These are phyloP conservation scores for Pandemis heparana DNA, from an alignment of 2,888 invertebrate genomes.

Conservation along the genomic window DNA sequence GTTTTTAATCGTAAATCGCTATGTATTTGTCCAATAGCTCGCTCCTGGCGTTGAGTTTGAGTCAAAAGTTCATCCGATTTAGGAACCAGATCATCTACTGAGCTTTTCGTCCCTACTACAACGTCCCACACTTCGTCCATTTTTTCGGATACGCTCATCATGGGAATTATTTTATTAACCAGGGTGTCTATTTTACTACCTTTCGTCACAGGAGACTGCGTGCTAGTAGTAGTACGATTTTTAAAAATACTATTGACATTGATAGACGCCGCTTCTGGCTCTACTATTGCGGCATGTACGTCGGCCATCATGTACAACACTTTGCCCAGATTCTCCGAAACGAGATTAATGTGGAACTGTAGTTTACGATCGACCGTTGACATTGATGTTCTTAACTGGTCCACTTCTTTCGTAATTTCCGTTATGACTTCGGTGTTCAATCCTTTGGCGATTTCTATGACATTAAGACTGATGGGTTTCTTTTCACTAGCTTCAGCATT, in stretches of 20 bases:
- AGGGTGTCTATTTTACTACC: slow-evolving; percentile 92
- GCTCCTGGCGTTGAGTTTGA: slow-evolving; percentile 94
- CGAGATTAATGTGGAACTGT: slow-evolving; percentile 93
- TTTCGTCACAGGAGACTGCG: slow-evolving; percentile 85
- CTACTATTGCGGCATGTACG: slow-evolving; percentile 93
- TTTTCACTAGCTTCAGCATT: slow-evolving; percentile 95
- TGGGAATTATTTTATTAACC: slow-evolving; percentile 93
- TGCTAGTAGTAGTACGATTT: slow-evolving; percentile 86
- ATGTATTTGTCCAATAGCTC: slow-evolving; percentile 95
- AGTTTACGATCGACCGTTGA: slow-evolving; percentile 92
- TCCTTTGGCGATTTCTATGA: slow-evolving; percentile 93
- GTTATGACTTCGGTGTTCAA: slow-evolving; percentile 92
- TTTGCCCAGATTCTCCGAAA: slow-evolving; percentile 92
- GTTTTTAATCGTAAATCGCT: slow-evolving; percentile 92
- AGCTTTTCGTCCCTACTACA: slow-evolving; percentile 94
- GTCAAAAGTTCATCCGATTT: slow-evolving; percentile 94
- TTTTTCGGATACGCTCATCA: slow-evolving; percentile 94
- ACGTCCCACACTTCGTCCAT: slow-evolving; percentile 97
- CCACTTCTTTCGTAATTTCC: slow-evolving; percentile 92
- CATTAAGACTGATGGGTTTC: slow-evolving; percentile 93
- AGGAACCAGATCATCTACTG: slow-evolving; percentile 93
- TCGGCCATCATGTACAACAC: slow-evolving; percentile 92
- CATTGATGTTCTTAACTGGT: slow-evolving; percentile 91
- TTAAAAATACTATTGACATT: slow-evolving; percentile 80
- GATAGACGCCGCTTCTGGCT: slow-evolving; percentile 87